These are phyloP conservation scores for Xenentodon cancila DNA, from an alignment of 2,797 vertebrate species.

Conservation along the genomic window DNA sequence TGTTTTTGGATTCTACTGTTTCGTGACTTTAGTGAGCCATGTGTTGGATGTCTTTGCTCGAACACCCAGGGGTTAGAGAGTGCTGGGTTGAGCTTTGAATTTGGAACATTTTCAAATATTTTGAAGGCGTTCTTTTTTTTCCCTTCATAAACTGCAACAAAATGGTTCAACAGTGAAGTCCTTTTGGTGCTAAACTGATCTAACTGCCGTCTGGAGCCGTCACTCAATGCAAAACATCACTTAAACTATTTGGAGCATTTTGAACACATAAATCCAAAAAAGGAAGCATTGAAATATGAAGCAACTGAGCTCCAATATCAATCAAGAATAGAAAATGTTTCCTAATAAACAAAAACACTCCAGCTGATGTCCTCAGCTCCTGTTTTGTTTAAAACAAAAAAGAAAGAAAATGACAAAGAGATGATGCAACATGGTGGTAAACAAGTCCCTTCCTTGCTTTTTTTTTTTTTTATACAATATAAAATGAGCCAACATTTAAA, in stretches of 20 bases:
- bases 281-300: not conserved
- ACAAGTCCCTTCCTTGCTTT: not conserved
- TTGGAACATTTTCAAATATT: not conserved
- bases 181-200: not conserved
- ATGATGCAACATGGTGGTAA: not conserved
- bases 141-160: not conserved
- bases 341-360: not conserved
- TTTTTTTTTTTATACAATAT: slow-evolving; percentile 20
- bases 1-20: not conserved
- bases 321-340: not conserved
- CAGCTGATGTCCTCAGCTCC: not conserved
- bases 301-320: not conserved
- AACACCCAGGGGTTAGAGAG: not conserved
- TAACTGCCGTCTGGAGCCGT: not conserved
- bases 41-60: not conserved
- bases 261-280: not conserved
- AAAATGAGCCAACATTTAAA: slow-evolving; percentile 14
- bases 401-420: not conserved
- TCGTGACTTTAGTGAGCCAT: not conserved
- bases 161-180: not conserved
- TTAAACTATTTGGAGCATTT: not conserved
- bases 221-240: not conserved
- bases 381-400: not conserved
- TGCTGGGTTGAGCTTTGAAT: not conserved
- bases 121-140: not conserved